Base-by-base conservation (phyloP, 2,113 vertebrate genomes). In the Nansenia antarctica region DNA sequence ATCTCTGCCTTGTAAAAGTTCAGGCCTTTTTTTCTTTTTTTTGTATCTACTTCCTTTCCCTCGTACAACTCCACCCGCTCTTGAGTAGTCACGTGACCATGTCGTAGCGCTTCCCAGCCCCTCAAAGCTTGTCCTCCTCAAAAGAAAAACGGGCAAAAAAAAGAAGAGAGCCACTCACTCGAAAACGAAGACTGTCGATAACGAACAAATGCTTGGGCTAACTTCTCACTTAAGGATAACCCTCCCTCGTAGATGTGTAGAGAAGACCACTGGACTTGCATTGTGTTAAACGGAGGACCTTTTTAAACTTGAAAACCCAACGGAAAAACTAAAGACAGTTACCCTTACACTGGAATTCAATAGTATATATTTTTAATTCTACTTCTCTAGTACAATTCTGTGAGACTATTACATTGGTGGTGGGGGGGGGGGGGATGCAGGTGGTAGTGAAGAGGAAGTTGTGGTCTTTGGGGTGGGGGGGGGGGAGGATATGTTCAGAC, bases 321-420 rank as follows among this genome's bases (percentile, higher is more conserved):
- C 37, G 61, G 70, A 12, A 18, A 32, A 55, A 76, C 76, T 42
- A 72, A 75, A 70, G 80, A 26, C 15, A 47, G 45, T 80, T 86
- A 81, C n/a, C 74, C 69, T 62, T 86, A 88, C 91, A 93, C 91
- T 93, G 92, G 90, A 91, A 86, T 79, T 85, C 76, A 76, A 86
- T 88, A 90, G 79, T 89, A 86, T 88, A 89, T 92, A 90, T 60
- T 88, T 91, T 91, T 82, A 85, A 87, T 79, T 74, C 90, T 84
- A 85, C 76, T 73, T 88, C 82, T 92, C 71, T 84, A 88, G 83
- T 87, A 82, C 69, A 85, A 79, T n/a, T n/a, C n/a, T 81, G 78
- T 82, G 82, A 86, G 85, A 90, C 85, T 89, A 82, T 89, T 88
- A 82, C 79, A 75, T 66, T 71, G 77, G 78, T 79, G 59, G 73